These are phyloP conservation scores for Cherax destructor DNA, from an alignment of 1,140 invertebrate genomes.

Conservation along the genomic window DNA sequence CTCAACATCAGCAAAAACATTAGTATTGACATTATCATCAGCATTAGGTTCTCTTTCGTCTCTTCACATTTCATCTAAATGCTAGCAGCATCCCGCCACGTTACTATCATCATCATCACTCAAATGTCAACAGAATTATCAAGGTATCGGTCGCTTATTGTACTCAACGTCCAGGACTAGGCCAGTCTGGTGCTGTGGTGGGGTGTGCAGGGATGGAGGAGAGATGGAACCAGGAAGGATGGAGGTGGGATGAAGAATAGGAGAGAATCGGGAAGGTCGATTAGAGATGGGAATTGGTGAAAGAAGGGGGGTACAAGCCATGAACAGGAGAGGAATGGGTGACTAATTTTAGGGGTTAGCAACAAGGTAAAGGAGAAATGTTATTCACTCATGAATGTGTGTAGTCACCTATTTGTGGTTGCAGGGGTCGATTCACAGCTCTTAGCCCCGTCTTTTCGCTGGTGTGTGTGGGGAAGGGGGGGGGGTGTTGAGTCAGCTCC, in stretches of 20 bases:
- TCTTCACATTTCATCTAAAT: too few relatives aligned
- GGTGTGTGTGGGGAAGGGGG: too few relatives aligned
- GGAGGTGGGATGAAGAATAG: background rate
- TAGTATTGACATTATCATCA: too few relatives aligned
- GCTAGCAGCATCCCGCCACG: too few relatives aligned
- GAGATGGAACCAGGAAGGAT: too few relatives aligned
- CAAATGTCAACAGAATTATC: background rate
- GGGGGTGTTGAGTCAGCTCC: too few relatives aligned
- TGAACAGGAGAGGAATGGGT: background rate
- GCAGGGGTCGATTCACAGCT: too few relatives aligned
- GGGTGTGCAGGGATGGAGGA: background rate
- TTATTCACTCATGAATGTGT: background rate
- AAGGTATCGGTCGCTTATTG: background rate
- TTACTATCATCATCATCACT: background rate
- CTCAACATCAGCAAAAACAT: too few relatives aligned
- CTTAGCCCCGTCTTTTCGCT: too few relatives aligned
- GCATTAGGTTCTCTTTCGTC: too few relatives aligned
- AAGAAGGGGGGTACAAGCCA: background rate
- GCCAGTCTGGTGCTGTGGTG: background rate
- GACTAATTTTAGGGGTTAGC: background rate
- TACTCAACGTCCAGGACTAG: background rate
- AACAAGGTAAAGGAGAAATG: background rate
- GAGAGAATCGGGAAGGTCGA: background rate
- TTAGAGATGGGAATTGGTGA: background rate
- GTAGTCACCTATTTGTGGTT: too few relatives aligned